Evolutionary conservation across 2,888 invertebrate genomes (phyloP).

Genomic region (Leptopilina syphax): DNA sequence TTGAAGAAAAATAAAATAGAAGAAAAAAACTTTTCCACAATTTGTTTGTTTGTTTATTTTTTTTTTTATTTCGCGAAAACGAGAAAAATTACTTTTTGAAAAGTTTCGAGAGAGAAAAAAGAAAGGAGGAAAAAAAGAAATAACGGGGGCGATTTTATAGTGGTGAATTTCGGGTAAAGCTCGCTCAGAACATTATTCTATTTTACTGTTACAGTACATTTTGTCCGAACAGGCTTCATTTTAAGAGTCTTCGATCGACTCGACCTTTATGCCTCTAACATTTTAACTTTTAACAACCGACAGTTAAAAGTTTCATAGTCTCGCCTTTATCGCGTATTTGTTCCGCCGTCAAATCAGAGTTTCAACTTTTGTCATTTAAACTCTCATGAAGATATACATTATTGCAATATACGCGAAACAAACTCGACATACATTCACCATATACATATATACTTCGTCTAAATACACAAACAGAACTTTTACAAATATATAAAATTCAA

Average conservation of each 20-base stretch:
- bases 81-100: not conserved
- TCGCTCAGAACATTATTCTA: slow-evolving; percentile 8
- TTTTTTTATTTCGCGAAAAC: not conserved
- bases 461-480: not conserved
- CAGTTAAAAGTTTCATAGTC: slow-evolving; percentile 64
- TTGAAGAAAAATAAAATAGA: no score
- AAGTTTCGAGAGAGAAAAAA: not conserved
- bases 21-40: not conserved
- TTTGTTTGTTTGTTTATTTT: not conserved
- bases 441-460: no score
- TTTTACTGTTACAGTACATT: slow-evolving; percentile 31
- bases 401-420: not conserved
- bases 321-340: slow-evolving; percentile 61
- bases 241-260: slow-evolving; percentile 35
- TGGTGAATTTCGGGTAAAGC: slow-evolving; percentile 14
- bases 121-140: not conserved
- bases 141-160: not conserved
- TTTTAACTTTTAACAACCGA: slow-evolving; percentile 61
- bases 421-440: not conserved
- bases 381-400: slow-evolving; percentile 37
- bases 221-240: slow-evolving; percentile 36
- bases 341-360: slow-evolving; percentile 59
- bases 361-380: slow-evolving; percentile 62
- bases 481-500: no score
- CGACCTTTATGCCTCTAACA: slow-evolving; percentile 43